Conservation (phyloP, 2,888 invertebrate genomes). For the Sussaba pulchella region DNA sequence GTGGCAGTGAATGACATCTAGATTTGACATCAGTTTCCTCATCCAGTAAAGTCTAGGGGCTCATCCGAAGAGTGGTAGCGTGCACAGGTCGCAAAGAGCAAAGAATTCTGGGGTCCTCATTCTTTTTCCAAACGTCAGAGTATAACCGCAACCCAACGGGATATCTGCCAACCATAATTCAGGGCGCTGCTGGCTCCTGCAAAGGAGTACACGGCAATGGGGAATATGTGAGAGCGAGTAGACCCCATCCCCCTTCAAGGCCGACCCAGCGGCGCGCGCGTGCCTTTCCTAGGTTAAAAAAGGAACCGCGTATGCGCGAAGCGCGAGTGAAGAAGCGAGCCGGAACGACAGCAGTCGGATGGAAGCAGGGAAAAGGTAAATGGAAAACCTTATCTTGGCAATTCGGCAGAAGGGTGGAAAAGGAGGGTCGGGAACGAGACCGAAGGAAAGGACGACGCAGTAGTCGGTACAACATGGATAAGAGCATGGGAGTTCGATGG, state of each 20-base stretch:
- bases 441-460: slow-evolving; percentile 59
- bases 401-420: slow-evolving; percentile 61
- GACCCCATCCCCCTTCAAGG: slow-evolving; percentile 52
- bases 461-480: slow-evolving; percentile 35
- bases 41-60: no score
- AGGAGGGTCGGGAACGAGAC: slow-evolving; percentile 40
- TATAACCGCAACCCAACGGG: slow-evolving; percentile 68
- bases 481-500: slow-evolving; percentile 29
- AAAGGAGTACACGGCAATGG: slow-evolving; percentile 48
- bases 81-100: slow-evolving; percentile 32
- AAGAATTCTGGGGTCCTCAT: slow-evolving; percentile 33
- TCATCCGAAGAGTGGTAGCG: slow-evolving; percentile 12
- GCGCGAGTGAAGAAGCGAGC: slow-evolving; percentile 41
- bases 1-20: no score
- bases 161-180: slow-evolving; percentile 77
- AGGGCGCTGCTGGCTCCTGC: slow-evolving; percentile 60
- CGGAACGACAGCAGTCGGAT: slow-evolving; percentile 44
- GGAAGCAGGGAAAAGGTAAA: slow-evolving; percentile 70
- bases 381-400: slow-evolving; percentile 77
- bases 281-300: slow-evolving; percentile 51
- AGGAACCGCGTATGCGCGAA: slow-evolving; percentile 27
- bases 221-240: slow-evolving; percentile 38
- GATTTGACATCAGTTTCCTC: no score
- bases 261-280: slow-evolving; percentile 60
- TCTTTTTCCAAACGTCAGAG: slow-evolving; percentile 63